Percentiles rank a stretch among this genome's conserved stretches.
phyloP scores from a whole-genome alignment of 2,888 invertebrate species.

The Polyommatus icarus region DNA sequence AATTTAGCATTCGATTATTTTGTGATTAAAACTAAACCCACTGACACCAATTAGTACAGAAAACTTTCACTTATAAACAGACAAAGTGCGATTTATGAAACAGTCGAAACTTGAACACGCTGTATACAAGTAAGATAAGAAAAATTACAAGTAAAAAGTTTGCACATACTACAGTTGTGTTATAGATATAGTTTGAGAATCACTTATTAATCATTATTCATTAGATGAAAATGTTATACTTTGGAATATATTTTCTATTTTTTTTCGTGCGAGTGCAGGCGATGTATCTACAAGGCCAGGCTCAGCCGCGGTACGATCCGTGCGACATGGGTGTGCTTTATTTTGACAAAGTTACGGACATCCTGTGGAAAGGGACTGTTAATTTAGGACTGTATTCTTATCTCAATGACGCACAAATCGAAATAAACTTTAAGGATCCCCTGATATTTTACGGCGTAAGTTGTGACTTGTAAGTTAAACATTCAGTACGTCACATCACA shows the following conservation, averaged over 20 bases:
- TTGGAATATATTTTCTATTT: constrained; percentile 38
- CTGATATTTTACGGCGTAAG: constrained; percentile 58
- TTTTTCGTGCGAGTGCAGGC: constrained; percentile 46
- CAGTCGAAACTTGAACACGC: neutral
- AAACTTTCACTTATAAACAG: constrained; percentile 15
- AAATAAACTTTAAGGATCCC: constrained; percentile 56
- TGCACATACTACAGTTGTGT: neutral
- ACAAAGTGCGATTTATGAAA: neutral
- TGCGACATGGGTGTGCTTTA: constrained; percentile 65
- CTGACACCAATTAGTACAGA: neutral
- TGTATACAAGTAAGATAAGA: constrained; percentile 1
- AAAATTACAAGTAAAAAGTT: neutral
- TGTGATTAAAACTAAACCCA: constrained; percentile 1
- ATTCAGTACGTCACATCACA: neutral
- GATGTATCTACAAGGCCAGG: constrained; percentile 60
- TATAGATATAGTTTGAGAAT: neutral
- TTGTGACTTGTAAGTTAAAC: constrained; percentile 33
- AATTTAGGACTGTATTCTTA: constrained; percentile 58
- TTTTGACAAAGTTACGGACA: constrained; percentile 58
- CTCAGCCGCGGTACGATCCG: constrained; percentile 63
- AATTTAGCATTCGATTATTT: constrained; percentile 27
- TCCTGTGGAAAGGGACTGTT: constrained; percentile 58
- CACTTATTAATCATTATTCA: neutral
- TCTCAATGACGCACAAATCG: constrained; percentile 50
- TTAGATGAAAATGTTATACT: neutral